Evolutionary conservation across 2,797 vertebrate species (phyloP), one percentile per base, ranked within the genome.

Genomic region (Xenopus petersii): DNA sequence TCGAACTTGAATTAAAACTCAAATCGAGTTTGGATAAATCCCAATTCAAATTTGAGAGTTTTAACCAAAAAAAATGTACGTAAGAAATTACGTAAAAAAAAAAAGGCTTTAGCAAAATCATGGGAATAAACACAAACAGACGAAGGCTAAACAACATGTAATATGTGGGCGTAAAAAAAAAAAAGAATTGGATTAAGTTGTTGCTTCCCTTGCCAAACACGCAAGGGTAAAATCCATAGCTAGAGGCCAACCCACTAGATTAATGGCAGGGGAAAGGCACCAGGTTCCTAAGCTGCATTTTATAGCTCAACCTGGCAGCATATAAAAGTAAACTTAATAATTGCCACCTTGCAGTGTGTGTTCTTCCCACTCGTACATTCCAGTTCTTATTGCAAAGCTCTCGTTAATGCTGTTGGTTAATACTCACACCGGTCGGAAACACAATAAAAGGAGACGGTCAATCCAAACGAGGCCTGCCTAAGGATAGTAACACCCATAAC

Each of bases 241-340:
- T 58, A 63, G 48, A 17, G 75, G 64, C 70, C 64, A 73, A 63
- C 15, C 69, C 61, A 49, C 49, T 63, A 30, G 75, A 77, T 55
- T 72, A 72, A 71, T 67, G 75, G 75, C 75, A 71, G 15, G 21
- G 61, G 12, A 17, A 42, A 60, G 33, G 21, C 56, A 71, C 24
- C 56, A 46, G 46, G 55, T 54, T 55, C 56, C 69, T 62, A 67
- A 62, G 75, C 55, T 54, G 60, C 60, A 55, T 59, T 66, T 71
- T 21, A 67, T 26, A 42, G 64, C n/a, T 51, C 17, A 13, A 63
- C 55, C 60, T 77, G 75, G 75, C 75, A 73, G 55, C 33, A 59
- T 55, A 58, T 65, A 46, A 72, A 77, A 77, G 64, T 17, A 77
- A 62, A 68, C 21, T 12, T 24, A 76, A 67, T 71, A 72, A 77